Conservation (phyloP, 2,888 invertebrate genomes). For the Mamestra brassicae region DNA sequence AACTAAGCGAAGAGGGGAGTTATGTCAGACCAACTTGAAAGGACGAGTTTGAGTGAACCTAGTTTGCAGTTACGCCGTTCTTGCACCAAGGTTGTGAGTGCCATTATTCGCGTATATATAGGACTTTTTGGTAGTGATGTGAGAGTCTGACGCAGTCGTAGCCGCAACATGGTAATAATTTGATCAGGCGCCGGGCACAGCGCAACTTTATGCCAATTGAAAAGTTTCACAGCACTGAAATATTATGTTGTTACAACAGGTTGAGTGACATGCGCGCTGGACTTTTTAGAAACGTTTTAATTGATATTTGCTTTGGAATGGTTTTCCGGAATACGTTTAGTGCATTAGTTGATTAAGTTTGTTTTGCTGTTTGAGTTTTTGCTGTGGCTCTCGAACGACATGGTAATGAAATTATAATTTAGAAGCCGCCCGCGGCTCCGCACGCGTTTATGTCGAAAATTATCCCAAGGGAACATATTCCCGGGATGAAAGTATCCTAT, state of each 20-base stretch:
- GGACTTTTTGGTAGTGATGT: slow-evolving; percentile 71
- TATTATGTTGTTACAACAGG: slow-evolving; percentile 72
- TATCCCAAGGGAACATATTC: too few relatives aligned
- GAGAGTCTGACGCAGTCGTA: slow-evolving; percentile 77
- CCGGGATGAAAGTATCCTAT: too few relatives aligned
- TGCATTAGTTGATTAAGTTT: slow-evolving; percentile 56
- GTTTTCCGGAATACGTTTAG: slow-evolving; percentile 27
- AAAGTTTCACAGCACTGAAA: slow-evolving; percentile 85
- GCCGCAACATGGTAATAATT: slow-evolving; percentile 89
- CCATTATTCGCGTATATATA: slow-evolving; percentile 65
- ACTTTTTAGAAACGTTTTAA: slow-evolving; percentile 69
- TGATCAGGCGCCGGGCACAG: slow-evolving; percentile 85
- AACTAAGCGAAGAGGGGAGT: slow-evolving; percentile 77
- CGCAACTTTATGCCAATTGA: slow-evolving; percentile 85
- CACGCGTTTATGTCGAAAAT: too few relatives aligned
- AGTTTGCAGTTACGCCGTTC: slow-evolving; percentile 68
- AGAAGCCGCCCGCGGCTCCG: too few relatives aligned
- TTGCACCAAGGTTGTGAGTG: slow-evolving; percentile 62
- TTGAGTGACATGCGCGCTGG: slow-evolving; percentile 71
- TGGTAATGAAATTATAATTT: not conserved
- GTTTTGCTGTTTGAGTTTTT: slow-evolving; percentile 22
- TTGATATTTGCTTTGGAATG: slow-evolving; percentile 62
- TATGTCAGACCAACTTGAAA: slow-evolving; percentile 60
- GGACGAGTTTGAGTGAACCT: slow-evolving; percentile 65
- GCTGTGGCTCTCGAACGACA: slow-evolving; percentile 2